These are phyloP conservation scores for Onychostruthus taczanowskii DNA, from an alignment of 2,113 vertebrate species.

Conservation along the genomic window DNA sequence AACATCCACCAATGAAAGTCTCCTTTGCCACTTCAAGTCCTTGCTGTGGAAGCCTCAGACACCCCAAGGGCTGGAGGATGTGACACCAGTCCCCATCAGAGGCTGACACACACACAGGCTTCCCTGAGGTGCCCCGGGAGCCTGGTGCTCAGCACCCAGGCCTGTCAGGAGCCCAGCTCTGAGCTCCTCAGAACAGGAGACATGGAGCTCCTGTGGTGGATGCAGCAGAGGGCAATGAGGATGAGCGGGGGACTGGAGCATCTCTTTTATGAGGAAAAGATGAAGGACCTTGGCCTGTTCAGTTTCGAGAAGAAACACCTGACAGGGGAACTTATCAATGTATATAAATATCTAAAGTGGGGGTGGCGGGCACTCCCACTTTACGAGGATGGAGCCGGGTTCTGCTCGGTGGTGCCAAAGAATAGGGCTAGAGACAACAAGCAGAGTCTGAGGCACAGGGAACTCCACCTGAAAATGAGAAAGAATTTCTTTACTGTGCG, in stretches of 20 bases:
- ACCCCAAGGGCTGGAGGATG: not conserved
- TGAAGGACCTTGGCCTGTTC: not conserved
- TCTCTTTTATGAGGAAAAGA: not conserved
- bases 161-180: accelerated
- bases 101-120: accelerated
- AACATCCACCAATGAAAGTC: accelerated
- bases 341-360: not conserved
- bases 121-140: accelerated
- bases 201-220: not conserved
- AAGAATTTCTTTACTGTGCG: not conserved
- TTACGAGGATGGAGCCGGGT: not conserved
- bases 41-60: not conserved
- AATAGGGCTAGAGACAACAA: too few relatives aligned
- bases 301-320: not conserved
- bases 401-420: not conserved
- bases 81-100: not conserved
- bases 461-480: not conserved
- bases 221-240: accelerated
- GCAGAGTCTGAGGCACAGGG: not conserved
- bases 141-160: accelerated
- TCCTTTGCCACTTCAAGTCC: too few relatives aligned
- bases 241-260: not conserved
- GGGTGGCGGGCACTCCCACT: too few relatives aligned
- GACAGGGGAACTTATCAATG: not conserved
- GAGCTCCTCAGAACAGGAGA: not conserved